phyloP scores from a whole-genome alignment of 2,797 vertebrate species.

The Apogon hyalosoma region DNA sequence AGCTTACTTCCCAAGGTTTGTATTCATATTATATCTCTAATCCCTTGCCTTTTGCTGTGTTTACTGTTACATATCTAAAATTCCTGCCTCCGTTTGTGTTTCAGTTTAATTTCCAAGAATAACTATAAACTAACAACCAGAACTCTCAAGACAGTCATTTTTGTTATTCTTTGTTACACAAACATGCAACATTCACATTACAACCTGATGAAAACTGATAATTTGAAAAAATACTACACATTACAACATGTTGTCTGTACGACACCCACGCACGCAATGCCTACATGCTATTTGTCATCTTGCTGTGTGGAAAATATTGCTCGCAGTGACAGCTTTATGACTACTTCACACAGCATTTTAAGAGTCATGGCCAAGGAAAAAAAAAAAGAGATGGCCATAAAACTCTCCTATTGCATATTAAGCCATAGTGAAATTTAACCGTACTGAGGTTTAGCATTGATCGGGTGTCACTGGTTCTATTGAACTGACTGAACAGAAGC shows the following conservation, averaged over 20 bases:
- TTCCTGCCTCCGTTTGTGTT: slow-evolving; percentile 11
- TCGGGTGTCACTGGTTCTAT: slow-evolving; percentile 37
- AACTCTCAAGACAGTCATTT: slow-evolving; percentile 1
- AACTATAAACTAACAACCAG: slow-evolving; percentile 3
- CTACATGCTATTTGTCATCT: slow-evolving; percentile 69
- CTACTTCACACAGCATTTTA: slow-evolving; percentile 68
- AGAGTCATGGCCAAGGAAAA: slow-evolving; percentile 60
- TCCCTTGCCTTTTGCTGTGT: slow-evolving; percentile 2
- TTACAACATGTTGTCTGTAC: slow-evolving; percentile 56
- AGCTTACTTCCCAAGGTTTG: no score
- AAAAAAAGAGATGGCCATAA: slow-evolving; percentile 65
- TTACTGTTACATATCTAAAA: slow-evolving; percentile 13
- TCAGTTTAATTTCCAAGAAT: slow-evolving; percentile 11
- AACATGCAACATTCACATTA: slow-evolving; percentile 31
- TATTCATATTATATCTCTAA: not conserved
- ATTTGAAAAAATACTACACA: slow-evolving; percentile 36
- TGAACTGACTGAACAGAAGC: slow-evolving; percentile 36
- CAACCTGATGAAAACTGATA: slow-evolving; percentile 30
- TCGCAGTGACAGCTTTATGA: slow-evolving; percentile 74
- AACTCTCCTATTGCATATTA: slow-evolving; percentile 69
- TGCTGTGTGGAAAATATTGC: slow-evolving; percentile 69
- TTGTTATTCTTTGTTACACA: slow-evolving; percentile 16
- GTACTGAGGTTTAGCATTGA: slow-evolving; percentile 65
- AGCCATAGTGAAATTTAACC: slow-evolving; percentile 59
- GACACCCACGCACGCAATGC: slow-evolving; percentile 59